A percentile compares a stretch with the other conserved stretches of the same genome.
Evolutionary conservation across 2,797 vertebrate species (phyloP).

Genomic region (Hippocampus kuda): DNA sequence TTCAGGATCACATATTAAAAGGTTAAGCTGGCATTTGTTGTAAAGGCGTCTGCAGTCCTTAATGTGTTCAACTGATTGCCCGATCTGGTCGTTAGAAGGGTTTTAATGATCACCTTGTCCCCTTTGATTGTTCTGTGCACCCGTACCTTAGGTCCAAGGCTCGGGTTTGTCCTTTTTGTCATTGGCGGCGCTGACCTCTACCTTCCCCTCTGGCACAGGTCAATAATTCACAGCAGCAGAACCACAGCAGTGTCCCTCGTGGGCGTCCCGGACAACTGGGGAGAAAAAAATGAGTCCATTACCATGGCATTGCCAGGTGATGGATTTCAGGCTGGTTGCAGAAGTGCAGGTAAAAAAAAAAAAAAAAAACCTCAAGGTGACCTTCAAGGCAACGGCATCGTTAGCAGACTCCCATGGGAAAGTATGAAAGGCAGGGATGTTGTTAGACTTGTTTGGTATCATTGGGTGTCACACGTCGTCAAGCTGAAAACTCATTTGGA

Average conservation of each 20-base stretch:
- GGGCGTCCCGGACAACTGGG: slow-evolving; percentile 57
- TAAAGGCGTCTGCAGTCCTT: not conserved
- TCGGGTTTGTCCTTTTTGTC: slow-evolving; percentile 60
- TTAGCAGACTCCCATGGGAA: slow-evolving; percentile 52
- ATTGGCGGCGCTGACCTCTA: slow-evolving; percentile 58
- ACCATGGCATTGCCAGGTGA: slow-evolving; percentile 66
- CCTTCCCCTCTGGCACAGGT: slow-evolving; percentile 58
- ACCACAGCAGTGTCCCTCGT: slow-evolving; percentile 68
- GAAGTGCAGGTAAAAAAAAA: slow-evolving; percentile 57
- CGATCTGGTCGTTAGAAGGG: not conserved
- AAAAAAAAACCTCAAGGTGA: slow-evolving; percentile 61
- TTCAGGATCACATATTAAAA: not conserved
- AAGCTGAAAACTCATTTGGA: no score
- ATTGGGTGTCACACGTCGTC: slow-evolving; percentile 42
- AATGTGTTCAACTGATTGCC: not conserved
- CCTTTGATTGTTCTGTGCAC: slow-evolving; percentile 22
- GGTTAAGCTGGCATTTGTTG: not conserved
- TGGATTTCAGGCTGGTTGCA: slow-evolving; percentile 63
- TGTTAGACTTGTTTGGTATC: slow-evolving; percentile 59
- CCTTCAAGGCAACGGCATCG: slow-evolving; percentile 58
- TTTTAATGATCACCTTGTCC: slow-evolving; percentile 28
- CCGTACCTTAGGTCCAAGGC: slow-evolving; percentile 23
- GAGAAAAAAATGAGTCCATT: slow-evolving; percentile 64
- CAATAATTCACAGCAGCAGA: slow-evolving; percentile 68
- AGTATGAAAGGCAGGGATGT: slow-evolving; percentile 16